Conservation (phyloP, 2,888 invertebrate genomes). For the Apodemia mormo region DNA sequence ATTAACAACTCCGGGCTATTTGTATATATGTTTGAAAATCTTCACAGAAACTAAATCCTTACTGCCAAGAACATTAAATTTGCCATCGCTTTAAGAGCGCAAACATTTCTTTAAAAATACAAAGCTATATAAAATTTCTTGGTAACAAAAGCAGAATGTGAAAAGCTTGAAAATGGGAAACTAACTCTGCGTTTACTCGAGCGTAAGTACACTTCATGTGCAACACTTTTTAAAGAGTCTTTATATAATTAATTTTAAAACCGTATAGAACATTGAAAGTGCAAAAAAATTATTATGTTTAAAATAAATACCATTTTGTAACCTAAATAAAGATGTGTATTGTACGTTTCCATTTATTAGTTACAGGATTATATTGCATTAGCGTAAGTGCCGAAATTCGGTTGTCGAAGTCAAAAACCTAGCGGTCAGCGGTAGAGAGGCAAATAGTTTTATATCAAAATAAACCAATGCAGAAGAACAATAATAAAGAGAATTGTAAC, state of each 20-base stretch:
- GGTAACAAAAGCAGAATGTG: slow-evolving; percentile 10
- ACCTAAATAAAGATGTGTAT: too few species aligned
- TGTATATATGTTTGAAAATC: background rate
- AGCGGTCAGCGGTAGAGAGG: too few species aligned
- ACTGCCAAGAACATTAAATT: background rate
- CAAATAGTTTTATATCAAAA: too few species aligned
- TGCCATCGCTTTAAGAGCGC: background rate
- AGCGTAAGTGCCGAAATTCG: too few species aligned
- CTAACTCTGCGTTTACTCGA: background rate
- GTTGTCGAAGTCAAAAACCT: too few species aligned
- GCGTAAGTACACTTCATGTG: slow-evolving; percentile 9
- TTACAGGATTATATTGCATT: too few species aligned
- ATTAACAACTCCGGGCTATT: background rate
- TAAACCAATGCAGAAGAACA: too few species aligned
- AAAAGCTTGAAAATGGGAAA: slow-evolving; percentile 8
- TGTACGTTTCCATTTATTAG: too few species aligned
- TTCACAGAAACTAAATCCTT: background rate
- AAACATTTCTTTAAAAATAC: slow-evolving; percentile 17
- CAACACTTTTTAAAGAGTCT: slow-evolving; percentile 11
- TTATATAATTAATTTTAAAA: background rate
- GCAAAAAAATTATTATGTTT: background rate
- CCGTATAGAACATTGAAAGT: background rate
- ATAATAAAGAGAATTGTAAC: too few species aligned
- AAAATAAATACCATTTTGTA: too few species aligned
- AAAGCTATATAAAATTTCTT: slow-evolving; percentile 11